Evolutionary conservation across 1,140 invertebrate genomes (phyloP), one percentile per base, ranked within the genome.

Genomic region (Physella acuta): DNA sequence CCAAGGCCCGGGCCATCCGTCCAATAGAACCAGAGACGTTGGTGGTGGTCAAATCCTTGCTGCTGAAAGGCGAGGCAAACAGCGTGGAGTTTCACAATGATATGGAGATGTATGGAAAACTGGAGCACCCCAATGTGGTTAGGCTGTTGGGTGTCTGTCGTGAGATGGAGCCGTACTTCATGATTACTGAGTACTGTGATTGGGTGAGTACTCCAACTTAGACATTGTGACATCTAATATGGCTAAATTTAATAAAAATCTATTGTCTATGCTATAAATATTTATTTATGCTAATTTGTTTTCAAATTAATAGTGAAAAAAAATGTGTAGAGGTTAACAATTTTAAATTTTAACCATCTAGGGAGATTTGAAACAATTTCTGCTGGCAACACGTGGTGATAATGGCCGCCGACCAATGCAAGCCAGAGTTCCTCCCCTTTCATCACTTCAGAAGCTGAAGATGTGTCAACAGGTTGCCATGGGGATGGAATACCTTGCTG

Each of bases 331-430:
- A n/a, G n/a, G n/a, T n/a, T n/a, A n/a, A n/a, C n/a, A n/a, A n/a
- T n/a, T n/a, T n/a, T n/a, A n/a, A n/a, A n/a, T n/a, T n/a, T n/a
- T n/a, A n/a, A n/a, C n/a, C n/a, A n/a, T n/a, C n/a, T n/a, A 93
- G 92, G 94, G 94, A n/a, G 94, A 96, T 82, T 86, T 96, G 61
- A 97, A 96, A 75, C 93, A 94, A 81, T 96, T 95, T 84, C 86
- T 97, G n/a, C 84, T 93, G 55, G 92, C 94, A 3, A 95, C 94
- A 0, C 86, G 90, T 26, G 89, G 90, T 73, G 88, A 89, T 72
- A 84, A 84, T 66, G 79, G 76, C 49, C 73, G 75, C n/a, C 68
- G 77, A 0, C 24, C 64, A 39, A 56, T 71, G 30, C 66, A 56
- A 30, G 16, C 74, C 17, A 75, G 78, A 51, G 71, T 83, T 0